Conservation (phyloP, 2,113 vertebrate species). For the Cinclus mexicanus region DNA sequence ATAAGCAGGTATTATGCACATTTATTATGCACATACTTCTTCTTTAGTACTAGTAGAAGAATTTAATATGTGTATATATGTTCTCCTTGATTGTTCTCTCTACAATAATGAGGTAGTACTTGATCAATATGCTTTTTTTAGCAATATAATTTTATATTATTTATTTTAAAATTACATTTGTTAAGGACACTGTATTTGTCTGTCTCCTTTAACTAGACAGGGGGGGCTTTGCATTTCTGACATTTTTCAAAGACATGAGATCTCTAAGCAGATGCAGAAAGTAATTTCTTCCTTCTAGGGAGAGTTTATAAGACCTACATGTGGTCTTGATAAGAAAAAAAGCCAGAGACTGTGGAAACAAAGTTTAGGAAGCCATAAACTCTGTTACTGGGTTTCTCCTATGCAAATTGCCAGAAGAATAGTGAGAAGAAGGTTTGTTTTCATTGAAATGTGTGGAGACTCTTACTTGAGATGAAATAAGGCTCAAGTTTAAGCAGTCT, state of each 20-base stretch:
- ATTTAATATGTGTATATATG: not conserved
- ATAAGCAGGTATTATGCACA: not conserved
- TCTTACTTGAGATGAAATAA: not conserved
- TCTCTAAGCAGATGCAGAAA: not conserved
- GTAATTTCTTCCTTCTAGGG: not conserved
- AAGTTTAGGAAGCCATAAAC: not conserved
- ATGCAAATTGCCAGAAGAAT: not conserved
- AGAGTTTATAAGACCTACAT: not conserved
- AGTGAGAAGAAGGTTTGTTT: not conserved
- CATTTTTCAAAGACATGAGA: not conserved
- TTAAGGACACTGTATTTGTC: not conserved
- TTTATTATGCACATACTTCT: not conserved
- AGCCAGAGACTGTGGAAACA: rapidly evolving
- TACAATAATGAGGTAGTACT: not conserved
- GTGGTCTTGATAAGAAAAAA: not conserved
- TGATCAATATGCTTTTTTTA: not conserved
- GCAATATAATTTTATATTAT: not conserved
- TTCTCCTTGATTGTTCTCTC: not conserved
- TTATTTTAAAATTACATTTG: not conserved
- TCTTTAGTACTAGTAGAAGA: not conserved
- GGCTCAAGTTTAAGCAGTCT: not conserved
- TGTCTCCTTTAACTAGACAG: not conserved
- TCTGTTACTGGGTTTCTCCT: not conserved
- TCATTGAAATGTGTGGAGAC: not conserved
- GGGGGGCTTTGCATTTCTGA: not conserved